Percentiles rank a stretch among this genome's conserved stretches.
Conservation (phyloP, 2,113 vertebrate genomes). For the Steatornis caripensis region DNA sequence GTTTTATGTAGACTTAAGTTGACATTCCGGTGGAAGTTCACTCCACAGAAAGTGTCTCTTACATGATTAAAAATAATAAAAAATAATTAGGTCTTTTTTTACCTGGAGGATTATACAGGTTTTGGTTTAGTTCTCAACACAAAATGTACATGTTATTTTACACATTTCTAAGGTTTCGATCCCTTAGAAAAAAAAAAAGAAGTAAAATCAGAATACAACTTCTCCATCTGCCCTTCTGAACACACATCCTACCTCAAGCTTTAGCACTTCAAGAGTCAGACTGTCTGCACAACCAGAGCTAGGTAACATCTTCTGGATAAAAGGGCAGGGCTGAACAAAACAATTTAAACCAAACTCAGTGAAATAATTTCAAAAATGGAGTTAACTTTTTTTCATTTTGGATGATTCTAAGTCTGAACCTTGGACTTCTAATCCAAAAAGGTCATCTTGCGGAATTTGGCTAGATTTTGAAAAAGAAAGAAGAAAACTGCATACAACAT, state of each 20-base stretch:
- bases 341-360: not conserved
- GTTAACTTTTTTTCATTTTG: not conserved
- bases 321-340: not conserved
- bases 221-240: not conserved
- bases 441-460: not conserved
- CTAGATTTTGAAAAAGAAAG: not conserved
- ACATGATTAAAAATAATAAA: not conserved
- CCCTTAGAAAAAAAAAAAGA: not conserved
- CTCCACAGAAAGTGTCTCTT: not conserved
- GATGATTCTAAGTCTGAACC: not conserved
- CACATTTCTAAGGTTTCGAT: not conserved
- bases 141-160: not conserved
- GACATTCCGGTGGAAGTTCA: not conserved
- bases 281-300: not conserved
- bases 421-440: not conserved
- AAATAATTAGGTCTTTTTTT: not conserved
- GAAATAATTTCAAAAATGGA: not conserved
- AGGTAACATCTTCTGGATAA: not conserved
- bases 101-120: not conserved
- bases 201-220: not conserved
- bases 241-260: not conserved
- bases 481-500: not conserved
- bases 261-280: not conserved
- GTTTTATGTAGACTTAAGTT: not conserved
- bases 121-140: not conserved